These are phyloP conservation scores for Brevimyrus niger DNA, from an alignment of 2,113 vertebrate genomes.

Conservation along the genomic window DNA sequence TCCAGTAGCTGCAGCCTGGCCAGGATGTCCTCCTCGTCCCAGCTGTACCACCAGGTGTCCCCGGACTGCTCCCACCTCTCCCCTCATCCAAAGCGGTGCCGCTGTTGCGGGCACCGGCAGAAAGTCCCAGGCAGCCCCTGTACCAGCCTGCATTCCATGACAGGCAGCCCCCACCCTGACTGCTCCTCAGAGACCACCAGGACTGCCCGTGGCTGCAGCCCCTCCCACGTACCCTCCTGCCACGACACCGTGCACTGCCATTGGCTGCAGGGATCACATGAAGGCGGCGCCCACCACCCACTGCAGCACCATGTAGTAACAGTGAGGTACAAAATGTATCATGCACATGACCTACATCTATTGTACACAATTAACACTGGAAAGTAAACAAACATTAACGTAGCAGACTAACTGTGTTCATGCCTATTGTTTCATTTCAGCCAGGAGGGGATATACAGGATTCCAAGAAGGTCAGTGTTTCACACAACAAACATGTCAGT, in stretches of 20 bases:
- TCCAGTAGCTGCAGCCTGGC: constrained; percentile 54
- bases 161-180: constrained; percentile 34
- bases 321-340: constrained; percentile 67
- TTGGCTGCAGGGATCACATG: constrained; percentile 70
- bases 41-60: constrained; percentile 58
- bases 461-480: constrained; percentile 79
- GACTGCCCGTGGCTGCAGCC: constrained; percentile 47
- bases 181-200: constrained; percentile 34
- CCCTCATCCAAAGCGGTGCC: constrained; percentile 38
- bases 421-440: constrained; percentile 52
- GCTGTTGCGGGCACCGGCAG: constrained; percentile 42
- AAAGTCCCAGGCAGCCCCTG: constrained; percentile 36
- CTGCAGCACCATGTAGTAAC: constrained; percentile 75
- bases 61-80: constrained; percentile 41
- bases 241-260: constrained; percentile 50
- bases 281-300: constrained; percentile 59
- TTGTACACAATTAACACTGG: background rate
- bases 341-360: constrained; percentile 5
- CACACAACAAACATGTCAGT: constrained; percentile 9
- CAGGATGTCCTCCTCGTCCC: constrained; percentile 43
- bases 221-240: constrained; percentile 48
- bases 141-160: constrained; percentile 32
- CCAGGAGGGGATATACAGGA: constrained; percentile 70
- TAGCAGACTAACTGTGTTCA: background rate
- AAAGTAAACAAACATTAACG: background rate